phyloP scores from a whole-genome alignment of 2,888 invertebrate genomes.

The Schizaphis graminum region DNA sequence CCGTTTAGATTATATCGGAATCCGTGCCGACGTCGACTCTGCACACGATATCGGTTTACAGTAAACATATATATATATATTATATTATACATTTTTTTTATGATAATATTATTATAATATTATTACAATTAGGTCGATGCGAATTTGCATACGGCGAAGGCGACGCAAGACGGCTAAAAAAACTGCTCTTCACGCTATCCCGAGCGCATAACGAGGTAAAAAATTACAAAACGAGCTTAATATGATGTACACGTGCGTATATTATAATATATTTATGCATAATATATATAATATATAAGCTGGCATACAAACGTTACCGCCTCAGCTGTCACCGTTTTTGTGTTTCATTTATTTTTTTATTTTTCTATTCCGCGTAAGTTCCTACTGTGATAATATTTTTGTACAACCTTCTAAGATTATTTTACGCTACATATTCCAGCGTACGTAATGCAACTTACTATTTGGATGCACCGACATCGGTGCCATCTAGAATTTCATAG shows the following conservation, averaged over 20 bases:
- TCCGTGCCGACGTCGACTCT: not conserved
- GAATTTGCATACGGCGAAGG: constrained; percentile 32
- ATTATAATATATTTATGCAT: not conserved
- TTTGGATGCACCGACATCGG: not conserved
- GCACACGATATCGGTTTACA: not conserved
- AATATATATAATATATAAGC: not conserved
- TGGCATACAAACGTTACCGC: not conserved
- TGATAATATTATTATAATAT: not conserved
- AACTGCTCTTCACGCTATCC: constrained; percentile 29
- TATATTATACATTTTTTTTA: not conserved
- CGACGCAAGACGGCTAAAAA: not conserved
- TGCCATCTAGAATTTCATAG: not conserved
- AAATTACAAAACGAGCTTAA: constrained; percentile 24
- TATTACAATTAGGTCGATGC: constrained; percentile 40
- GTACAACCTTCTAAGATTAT: not conserved
- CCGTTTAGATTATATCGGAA: constrained; percentile 33
- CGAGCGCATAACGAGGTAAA: constrained; percentile 36
- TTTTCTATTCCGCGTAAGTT: not conserved
- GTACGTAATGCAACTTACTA: not conserved
- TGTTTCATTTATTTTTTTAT: not conserved
- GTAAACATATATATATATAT: not conserved
- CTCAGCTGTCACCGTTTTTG: constrained; percentile 14
- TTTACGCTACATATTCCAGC: no score
- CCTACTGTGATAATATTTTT: not conserved
- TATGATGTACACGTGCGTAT: not conserved